phyloP scores from a whole-genome alignment of 2,888 invertebrate genomes.

The Eurytoma californica region DNA sequence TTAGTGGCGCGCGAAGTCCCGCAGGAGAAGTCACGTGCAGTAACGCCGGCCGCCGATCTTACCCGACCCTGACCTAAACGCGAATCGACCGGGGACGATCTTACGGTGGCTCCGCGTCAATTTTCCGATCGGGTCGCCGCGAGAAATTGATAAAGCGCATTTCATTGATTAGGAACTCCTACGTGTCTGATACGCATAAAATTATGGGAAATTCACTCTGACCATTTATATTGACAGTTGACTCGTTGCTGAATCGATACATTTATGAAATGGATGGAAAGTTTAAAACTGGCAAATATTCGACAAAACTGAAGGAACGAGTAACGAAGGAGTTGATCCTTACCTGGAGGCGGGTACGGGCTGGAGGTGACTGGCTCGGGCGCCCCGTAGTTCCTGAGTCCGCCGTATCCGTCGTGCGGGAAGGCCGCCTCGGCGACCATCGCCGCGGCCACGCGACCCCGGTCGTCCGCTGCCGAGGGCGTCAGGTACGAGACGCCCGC shows the following conservation, averaged over 20 bases:
- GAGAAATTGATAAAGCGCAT: background rate
- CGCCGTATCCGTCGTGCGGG: slow-evolving; percentile 84
- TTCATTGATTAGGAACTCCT: background rate
- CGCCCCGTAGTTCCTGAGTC: slow-evolving; percentile 84
- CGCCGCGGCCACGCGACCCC: slow-evolving; percentile 80
- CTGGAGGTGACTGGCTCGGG: slow-evolving; percentile 85
- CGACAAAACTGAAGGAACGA: background rate
- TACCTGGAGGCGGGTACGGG: slow-evolving; percentile 88
- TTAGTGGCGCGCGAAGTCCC: slow-evolving; percentile 58
- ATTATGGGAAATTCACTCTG: too few relatives aligned
- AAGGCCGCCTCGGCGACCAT: slow-evolving; percentile 80
- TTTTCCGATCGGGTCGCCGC: background rate
- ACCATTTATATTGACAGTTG: too few relatives aligned
- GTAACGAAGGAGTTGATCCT: slow-evolving; percentile 71
- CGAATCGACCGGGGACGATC: background rate
- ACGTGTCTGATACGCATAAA: too few relatives aligned
- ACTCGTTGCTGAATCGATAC: slow-evolving; percentile 31
- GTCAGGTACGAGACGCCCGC: slow-evolving; percentile 81
- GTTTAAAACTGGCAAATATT: background rate
- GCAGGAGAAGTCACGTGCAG: slow-evolving; percentile 57
- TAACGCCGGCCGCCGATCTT: slow-evolving; percentile 23
- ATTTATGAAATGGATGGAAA: slow-evolving; percentile 13
- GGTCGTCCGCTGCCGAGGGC: slow-evolving; percentile 80
- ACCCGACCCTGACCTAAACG: slow-evolving; percentile 46
- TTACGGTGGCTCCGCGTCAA: background rate